Evolutionary conservation across 2,888 invertebrate species (phyloP), one percentile per base, ranked within the genome.

Genomic region (Norana najaformis): DNA sequence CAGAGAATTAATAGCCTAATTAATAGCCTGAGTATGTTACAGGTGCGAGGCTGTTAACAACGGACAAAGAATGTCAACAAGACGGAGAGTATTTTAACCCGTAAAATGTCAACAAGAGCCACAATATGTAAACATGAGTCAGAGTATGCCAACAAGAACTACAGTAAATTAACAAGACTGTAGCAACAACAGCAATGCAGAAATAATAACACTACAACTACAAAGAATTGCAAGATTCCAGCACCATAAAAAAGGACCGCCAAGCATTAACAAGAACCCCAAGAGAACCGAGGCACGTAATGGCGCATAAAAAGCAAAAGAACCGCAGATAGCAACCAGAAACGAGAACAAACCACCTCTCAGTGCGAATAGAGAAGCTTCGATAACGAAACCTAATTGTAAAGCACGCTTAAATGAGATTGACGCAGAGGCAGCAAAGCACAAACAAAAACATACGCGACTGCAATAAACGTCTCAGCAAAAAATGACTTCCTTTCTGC

Each of bases 391-490:
- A 69, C 30, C 69, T n/a, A 69, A 69, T 69, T 69, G 69, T n/a
- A 69, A 69, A 69, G 69, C 69, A 69, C 13, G 69, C 69, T n/a
- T 69, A 69, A 69, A 69, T n/a, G 69, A 69, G 69, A 69, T 69
- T 69, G 69, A 69, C n/a, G 69, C 69, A 69, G n/a, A 30, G n/a
- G n/a, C 11, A n/a, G n/a, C 69, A 6, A 8, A 47, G 23, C 47
- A 16, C n/a, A 8, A 30, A 30, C 5, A 53, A 53, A n/a, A 47
- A 69, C 11, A 69, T n/a, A 69, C n/a, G 69, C 69, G n/a, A 69
- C n/a, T n/a, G n/a, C n/a, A n/a, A 69, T 69, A n/a, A n/a, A 69
- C n/a, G 69, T 69, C n/a, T 69, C 69, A 69, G 69, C 69, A 1
- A 8, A 69, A n/a, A 69, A n/a, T 69, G 69, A 11, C 69, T 69